Evolutionary conservation across 2,113 vertebrate species (phyloP).

Genomic region (Edolisoma coerulescens): DNA sequence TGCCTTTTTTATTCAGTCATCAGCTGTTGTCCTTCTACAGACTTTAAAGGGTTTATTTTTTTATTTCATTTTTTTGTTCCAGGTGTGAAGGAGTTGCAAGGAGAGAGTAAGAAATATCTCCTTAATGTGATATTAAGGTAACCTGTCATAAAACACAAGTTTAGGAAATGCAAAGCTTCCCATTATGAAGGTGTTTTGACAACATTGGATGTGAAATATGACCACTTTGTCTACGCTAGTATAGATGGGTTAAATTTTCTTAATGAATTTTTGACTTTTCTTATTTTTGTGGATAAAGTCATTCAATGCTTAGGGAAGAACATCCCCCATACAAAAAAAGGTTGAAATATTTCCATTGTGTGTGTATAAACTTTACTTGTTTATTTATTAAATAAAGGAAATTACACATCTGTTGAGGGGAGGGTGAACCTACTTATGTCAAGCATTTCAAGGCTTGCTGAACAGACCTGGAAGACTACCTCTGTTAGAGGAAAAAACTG

Average conservation of each 20-base stretch:
- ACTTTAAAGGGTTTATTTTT: not conserved
- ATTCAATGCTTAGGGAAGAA: not conserved
- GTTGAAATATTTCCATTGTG: not conserved
- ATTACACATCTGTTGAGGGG: not conserved
- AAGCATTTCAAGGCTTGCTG: not conserved
- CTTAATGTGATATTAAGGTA: not conserved
- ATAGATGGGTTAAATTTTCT: not conserved
- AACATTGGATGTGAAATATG: not conserved
- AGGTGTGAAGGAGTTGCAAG: not conserved
- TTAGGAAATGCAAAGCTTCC: not conserved
- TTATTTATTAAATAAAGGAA: not conserved
- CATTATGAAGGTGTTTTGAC: not conserved
- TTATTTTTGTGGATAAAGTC: not conserved
- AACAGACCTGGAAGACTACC: not conserved
- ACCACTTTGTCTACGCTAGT: not conserved
- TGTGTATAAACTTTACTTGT: not conserved
- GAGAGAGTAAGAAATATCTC: not conserved
- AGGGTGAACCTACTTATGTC: not conserved
- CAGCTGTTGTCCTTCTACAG: not conserved
- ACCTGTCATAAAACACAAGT: not conserved
- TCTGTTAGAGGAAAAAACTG: not conserved
- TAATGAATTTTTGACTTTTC: not conserved
- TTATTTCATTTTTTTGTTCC: not conserved
- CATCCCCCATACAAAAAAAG: accelerated
- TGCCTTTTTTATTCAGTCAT: not conserved